Evolutionary conservation across 2,797 vertebrate genomes (phyloP), one percentile per base, ranked within the genome.

Genomic region (Hemibagrus guttatus): DNA sequence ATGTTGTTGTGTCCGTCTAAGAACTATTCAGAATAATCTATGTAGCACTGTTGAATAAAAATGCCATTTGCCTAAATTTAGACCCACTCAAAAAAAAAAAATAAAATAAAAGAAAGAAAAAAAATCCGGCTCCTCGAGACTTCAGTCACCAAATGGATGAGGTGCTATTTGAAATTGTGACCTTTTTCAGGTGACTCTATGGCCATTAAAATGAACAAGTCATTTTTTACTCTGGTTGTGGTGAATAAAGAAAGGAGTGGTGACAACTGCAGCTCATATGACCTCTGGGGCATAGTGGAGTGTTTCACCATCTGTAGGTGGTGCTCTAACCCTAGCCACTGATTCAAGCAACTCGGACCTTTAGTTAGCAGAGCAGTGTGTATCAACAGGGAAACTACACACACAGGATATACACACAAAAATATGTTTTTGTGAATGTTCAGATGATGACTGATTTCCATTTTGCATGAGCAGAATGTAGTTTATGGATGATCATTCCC

Each of bases 291-390:
- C 7, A n/a, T 56, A 54, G 56, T 89, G 58, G 52, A 26, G 12
- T 11, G 1, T 49, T 87, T 84, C 54, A 17, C 28, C 42, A 61
- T 91, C 96, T 92, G 91, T 92, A 95, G 96, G 95, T 94, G 95
- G 95, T 19, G 94, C 76, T 90, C 85, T 87, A 92, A 90, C 92
- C 93, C 93, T 88, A 87, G 69, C 52, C 86, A 85, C 78, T 19
- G 35, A 21, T 35, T 28, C 12, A 9, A 42, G 56, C 52, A 61
- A 21, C 4, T 0, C 3, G 35, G 28, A 5, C 35, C 54, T 83
- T 68, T 26, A 46, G 61, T 80, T 42, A 14, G 31, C 31, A 61
- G 56, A 76, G n/a, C 21, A 61, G 21, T 42, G 35, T 66, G 42
- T 66, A 52, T 49, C 61, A 28, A 31, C 7, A 21, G 26, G 16